A percentile compares a stretch with the other conserved stretches of the same genome.
These are phyloP conservation scores for Heterodera filipjevi DNA, from an alignment of 2,888 invertebrate genomes.

Conservation along the genomic window DNA sequence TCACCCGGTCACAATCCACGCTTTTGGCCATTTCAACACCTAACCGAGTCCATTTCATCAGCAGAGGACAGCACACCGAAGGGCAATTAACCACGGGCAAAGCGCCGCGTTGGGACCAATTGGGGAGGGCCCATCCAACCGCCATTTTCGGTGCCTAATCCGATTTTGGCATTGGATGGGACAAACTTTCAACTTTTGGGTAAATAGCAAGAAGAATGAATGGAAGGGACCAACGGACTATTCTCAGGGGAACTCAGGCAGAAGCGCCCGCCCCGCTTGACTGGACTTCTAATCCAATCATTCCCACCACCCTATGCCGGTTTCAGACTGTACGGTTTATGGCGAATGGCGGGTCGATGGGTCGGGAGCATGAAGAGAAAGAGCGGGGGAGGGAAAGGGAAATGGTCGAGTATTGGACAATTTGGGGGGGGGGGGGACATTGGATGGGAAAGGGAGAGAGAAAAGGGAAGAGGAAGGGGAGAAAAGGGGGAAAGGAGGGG, in stretches of 20 bases:
- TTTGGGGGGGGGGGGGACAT: not conserved
- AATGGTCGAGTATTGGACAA: not conserved
- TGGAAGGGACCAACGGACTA: not conserved
- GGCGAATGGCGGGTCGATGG: not conserved
- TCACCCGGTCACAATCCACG: not conserved
- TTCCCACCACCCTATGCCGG: not conserved
- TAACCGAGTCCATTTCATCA: not conserved
- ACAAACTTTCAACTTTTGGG: slow-evolving; percentile 20
- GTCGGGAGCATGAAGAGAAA: not conserved
- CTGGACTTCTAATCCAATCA: slow-evolving; percentile 19
- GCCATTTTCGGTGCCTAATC: slow-evolving; percentile 20
- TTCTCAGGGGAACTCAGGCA: slow-evolving; percentile 10
- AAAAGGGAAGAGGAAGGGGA: not conserved
- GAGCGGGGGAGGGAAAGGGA: not conserved
- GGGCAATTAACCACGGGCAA: slow-evolving; percentile 12
- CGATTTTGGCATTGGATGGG: not conserved
- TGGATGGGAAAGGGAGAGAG: not conserved
- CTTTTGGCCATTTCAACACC: slow-evolving; percentile 1
- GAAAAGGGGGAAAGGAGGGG: not conserved
- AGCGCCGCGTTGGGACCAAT: not conserved
- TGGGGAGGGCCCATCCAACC: slow-evolving; percentile 1
- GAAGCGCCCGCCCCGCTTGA: slow-evolving; percentile 11
- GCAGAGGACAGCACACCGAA: not conserved
- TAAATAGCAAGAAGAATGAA: slow-evolving; percentile 1
- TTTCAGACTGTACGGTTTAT: slow-evolving; percentile 3